Evolutionary conservation across 35 echinoderm and acorn worm species (phyloP), one percentile per base, ranked within the genome.

Genomic region (Ophiothrix spiculata): DNA sequence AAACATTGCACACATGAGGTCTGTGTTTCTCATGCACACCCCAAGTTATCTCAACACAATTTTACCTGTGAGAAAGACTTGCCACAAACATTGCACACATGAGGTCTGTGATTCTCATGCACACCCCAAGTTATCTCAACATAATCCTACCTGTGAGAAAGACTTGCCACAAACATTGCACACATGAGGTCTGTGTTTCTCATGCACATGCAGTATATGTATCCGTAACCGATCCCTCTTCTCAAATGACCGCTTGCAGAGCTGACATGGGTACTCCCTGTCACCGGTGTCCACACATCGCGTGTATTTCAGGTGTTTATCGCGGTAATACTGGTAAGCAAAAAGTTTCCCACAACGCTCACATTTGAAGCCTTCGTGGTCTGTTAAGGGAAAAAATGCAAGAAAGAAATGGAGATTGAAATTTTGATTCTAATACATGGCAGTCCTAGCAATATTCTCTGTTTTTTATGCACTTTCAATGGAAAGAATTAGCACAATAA

Each of bases 261-360:
- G 74, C 56, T 97, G 94, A 80, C 94, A 97, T 33, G 94, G 94
- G 33, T 86, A 93, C 69, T 93, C 90, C 0, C 94, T 81, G 56
- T 97, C 84, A 1, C 94, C 94, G 36, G 90, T 90, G 40, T 97
- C 94, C 15, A 97, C 94, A 79, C 94, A 97, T 12, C 94, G 86
- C 0, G 94, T 97, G n/a, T n/a, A n/a, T n/a, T n/a, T n/a, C n/a
- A n/a, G n/a, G 84, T 97, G 94, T 64, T 97, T 97, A 31, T 97
- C 94, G 0, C 94, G 82, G 75, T 97, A 97, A 45, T 97, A 87
- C 73, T 87, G 64, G 94, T 97, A 97, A 0, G 94, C 91, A 54
- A 97, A 97, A 21, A 97, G 90, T 56, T 97, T 97, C 4, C 94
- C 94, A 81, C 94, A 97, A 80, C 94, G 83, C 37, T 97, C 91